These are phyloP conservation scores for Caenorhabditis japonica DNA, from an alignment of 2,888 invertebrate genomes.

Conservation along the genomic window DNA sequence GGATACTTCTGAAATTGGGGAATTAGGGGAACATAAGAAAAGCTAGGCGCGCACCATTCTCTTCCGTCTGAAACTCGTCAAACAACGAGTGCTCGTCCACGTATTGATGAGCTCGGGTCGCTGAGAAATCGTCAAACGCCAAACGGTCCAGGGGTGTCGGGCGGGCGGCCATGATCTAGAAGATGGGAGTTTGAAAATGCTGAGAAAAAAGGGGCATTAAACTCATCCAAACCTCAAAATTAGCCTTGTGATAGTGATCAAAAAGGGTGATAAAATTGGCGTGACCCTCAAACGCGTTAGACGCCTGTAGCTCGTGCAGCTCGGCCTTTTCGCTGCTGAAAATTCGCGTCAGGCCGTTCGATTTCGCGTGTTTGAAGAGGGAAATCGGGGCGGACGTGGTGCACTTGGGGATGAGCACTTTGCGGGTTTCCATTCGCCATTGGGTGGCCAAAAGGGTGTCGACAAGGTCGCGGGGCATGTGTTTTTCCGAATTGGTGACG, in stretches of 20 bases:
- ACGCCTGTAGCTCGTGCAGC: slow-evolving; percentile 2
- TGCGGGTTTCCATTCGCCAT: not conserved
- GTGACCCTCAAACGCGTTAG: not conserved
- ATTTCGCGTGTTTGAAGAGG: slow-evolving; percentile 21
- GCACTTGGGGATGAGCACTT: slow-evolving; percentile 20
- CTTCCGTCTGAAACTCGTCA: slow-evolving; percentile 3
- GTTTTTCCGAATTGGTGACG: too few species aligned
- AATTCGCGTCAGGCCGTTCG: slow-evolving; percentile 12
- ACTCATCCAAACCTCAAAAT: too few species aligned
- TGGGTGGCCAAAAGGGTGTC: too few species aligned
- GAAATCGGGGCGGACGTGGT: slow-evolving; percentile 30
- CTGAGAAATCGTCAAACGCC: slow-evolving; percentile 9
- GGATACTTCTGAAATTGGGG: not conserved
- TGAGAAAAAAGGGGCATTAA: too few species aligned
- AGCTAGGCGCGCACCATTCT: too few species aligned
- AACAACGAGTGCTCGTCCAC: slow-evolving; percentile 8
- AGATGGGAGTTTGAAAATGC: too few species aligned
- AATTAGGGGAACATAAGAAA: too few species aligned
- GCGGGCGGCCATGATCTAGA: not conserved
- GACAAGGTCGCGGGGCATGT: too few species aligned
- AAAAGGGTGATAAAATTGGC: slow-evolving; percentile 34
- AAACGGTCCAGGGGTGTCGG: not conserved
- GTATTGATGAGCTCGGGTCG: slow-evolving; percentile 21
- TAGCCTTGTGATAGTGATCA: slow-evolving; percentile 48
- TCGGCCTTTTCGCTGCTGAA: slow-evolving; percentile 41